Evolutionary conservation across 2,888 invertebrate genomes (phyloP).

Genomic region (Tipula vernalis): DNA sequence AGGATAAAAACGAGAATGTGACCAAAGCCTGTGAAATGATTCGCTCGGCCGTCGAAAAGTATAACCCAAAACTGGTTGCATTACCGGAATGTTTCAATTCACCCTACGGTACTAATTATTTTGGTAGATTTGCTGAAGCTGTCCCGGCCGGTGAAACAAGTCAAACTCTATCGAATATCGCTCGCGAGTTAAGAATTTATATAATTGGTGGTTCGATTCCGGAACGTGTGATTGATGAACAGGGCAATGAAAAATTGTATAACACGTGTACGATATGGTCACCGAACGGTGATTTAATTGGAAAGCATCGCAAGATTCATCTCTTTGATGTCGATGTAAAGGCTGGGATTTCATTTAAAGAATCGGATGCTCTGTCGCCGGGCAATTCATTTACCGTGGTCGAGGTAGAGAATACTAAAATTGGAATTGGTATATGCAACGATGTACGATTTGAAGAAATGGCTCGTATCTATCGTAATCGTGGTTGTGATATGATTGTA

Average conservation of each 20-base stretch:
- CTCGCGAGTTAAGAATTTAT: constrained; percentile 61
- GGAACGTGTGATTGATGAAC: constrained; percentile 44
- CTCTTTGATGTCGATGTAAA: constrained; percentile 90
- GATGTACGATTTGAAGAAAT: constrained; percentile 86
- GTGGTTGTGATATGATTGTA: constrained; percentile 72
- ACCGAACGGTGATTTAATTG: constrained; percentile 61
- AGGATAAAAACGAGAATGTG: constrained; percentile 59
- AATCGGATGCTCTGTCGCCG: constrained; percentile 67
- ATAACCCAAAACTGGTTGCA: constrained; percentile 48
- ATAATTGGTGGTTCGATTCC: constrained; percentile 86
- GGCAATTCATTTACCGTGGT: constrained; percentile 65
- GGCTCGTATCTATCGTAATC: constrained; percentile 55
- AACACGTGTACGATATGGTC: constrained; percentile 87
- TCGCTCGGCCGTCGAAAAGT: constrained; percentile 46
- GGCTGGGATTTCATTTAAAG: constrained; percentile 77
- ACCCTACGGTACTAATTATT: constrained; percentile 74
- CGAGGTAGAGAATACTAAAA: constrained; percentile 51
- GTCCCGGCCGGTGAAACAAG: constrained; percentile 72
- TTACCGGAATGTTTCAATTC: constrained; percentile 89
- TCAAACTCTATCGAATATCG: constrained; percentile 54
- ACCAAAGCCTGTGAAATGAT: constrained; percentile 53
- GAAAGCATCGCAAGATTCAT: constrained; percentile 80
- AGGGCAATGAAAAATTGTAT: constrained; percentile 45
- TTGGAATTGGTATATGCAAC: constrained; percentile 93
- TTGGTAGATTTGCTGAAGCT: constrained; percentile 73